Evolutionary conservation across 2,888 invertebrate species (phyloP), one percentile per base, ranked within the genome.

Genomic region (Salpingus planirostris): DNA sequence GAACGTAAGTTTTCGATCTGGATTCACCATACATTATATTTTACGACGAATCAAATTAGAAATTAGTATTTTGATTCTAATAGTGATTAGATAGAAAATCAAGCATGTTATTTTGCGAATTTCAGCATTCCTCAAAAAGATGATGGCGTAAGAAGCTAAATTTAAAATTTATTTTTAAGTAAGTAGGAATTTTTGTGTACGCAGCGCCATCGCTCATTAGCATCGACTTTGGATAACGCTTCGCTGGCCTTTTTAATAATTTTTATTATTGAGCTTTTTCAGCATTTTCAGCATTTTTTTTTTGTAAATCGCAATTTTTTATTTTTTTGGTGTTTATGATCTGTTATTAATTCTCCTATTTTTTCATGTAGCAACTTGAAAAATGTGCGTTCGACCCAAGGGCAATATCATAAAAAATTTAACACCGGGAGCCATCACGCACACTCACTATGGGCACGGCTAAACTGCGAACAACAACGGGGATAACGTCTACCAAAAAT

Each of bases 81-180:
- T 26, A 15, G 11, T 32, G 11, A 3, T 13, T 33, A 31, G 33
- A 40, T 4, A 6, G 33, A 34, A 34, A 22, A 37, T 25, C 38
- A 41, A 38, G 38, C 35, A 41, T 36, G 41, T 27, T 27, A 25
- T 42, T 42, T 38, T 41, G 28, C 25, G 38, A 43, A 42, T 76
- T 76, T 55, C 78, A 81, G 81, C 80, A 69, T 81, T 80, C 77
- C 76, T 81, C 72, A 80, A 79, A 77, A 80, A 80, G 73, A 70
- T 80, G 69, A 76, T 80, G 77, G 74, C 73, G 70, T 78, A 69
- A 64, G 54, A 45, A 46, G 50, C 36, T 44, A 43, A 34, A 36
- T 36, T 23, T 46, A 46, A 40, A 42, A 42, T 47, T 49, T 49
- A 52, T 52, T 73, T 69, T 68, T 70, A 70, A 70, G 70, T 71